A percentile compares a stretch with the other conserved stretches of the same genome.
These are phyloP conservation scores for Tympanoctomys barrerae DNA, from an alignment of 2,797 vertebrate genomes.

Conservation along the genomic window DNA sequence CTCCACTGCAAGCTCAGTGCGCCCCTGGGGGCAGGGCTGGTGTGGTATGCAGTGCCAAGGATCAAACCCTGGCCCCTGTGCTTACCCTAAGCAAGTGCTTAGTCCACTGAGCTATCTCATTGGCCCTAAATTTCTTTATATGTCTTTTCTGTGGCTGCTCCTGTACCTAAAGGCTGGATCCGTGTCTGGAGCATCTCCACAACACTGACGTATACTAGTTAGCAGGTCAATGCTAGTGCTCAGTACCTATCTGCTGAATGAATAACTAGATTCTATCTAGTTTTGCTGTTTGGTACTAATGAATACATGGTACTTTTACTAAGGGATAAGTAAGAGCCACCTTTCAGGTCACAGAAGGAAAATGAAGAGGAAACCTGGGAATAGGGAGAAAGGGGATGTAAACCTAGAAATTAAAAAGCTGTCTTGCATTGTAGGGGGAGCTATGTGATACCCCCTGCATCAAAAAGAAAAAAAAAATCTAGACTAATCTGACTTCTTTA, in stretches of 20 bases:
- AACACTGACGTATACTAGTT: not conserved
- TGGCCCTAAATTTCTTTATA: not conserved
- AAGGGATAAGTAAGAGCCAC: not conserved
- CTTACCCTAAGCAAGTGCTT: too few species aligned
- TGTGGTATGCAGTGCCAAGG: too few species aligned
- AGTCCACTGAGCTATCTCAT: too few species aligned
- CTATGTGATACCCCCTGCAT: not conserved
- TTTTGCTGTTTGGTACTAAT: conserved; percentile 15
- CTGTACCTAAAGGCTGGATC: not conserved
- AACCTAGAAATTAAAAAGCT: not conserved
- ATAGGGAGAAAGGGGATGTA: not conserved
- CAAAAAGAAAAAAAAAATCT: not conserved
- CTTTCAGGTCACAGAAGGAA: not conserved
- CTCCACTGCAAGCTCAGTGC: too few species aligned
- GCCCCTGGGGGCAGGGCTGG: too few species aligned
- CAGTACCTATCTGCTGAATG: not conserved
- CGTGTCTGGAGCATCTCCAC: not conserved
- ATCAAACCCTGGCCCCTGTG: too few species aligned
- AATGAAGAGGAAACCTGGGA: not conserved
- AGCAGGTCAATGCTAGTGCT: not conserved
- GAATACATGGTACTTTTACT: conserved; percentile 8
- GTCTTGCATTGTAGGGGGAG: not conserved
- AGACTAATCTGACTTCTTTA: not conserved
- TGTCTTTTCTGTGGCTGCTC: not conserved
- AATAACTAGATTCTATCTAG: not conserved